Conservation (phyloP, 2,888 invertebrate genomes). For the Catocala fraxini region DNA sequence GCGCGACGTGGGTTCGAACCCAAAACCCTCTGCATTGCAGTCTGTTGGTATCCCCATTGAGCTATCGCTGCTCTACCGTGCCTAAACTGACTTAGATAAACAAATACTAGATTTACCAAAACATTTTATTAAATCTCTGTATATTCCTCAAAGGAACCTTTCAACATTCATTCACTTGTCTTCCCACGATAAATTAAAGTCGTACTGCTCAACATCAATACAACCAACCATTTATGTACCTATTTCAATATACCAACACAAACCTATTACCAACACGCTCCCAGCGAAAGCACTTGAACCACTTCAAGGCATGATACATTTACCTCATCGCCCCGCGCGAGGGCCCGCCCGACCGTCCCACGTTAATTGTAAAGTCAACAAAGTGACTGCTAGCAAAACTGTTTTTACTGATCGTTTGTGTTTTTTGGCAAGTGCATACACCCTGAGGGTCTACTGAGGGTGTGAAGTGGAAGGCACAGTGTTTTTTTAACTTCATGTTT, state of each 20-base stretch:
- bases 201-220: too few relatives aligned
- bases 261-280: constrained; percentile 18
- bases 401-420: constrained; percentile 67
- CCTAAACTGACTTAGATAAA: too few relatives aligned
- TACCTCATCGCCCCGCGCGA: constrained; percentile 1
- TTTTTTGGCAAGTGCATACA: constrained; percentile 65
- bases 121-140: too few relatives aligned
- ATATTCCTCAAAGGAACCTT: too few relatives aligned
- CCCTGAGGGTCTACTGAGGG: constrained; percentile 28
- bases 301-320: constrained; percentile 17
- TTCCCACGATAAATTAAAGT: too few relatives aligned
- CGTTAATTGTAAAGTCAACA: constrained; percentile 74
- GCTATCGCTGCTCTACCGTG: too few relatives aligned
- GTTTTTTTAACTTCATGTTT: constrained; percentile 32
- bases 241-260: not conserved
- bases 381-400: constrained; percentile 41
- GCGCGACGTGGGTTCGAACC: too few relatives aligned
- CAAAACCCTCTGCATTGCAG: too few relatives aligned
- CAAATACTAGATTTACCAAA: too few relatives aligned
- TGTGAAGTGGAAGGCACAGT: constrained; percentile 33
- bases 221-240: too few relatives aligned
- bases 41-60: too few relatives aligned
- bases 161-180: too few relatives aligned
- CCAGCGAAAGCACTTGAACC: constrained; percentile 14
- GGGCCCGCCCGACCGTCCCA: constrained; percentile 17